phyloP scores from a whole-genome alignment of 2,797 vertebrate species.

The Sitta carolinensis region DNA sequence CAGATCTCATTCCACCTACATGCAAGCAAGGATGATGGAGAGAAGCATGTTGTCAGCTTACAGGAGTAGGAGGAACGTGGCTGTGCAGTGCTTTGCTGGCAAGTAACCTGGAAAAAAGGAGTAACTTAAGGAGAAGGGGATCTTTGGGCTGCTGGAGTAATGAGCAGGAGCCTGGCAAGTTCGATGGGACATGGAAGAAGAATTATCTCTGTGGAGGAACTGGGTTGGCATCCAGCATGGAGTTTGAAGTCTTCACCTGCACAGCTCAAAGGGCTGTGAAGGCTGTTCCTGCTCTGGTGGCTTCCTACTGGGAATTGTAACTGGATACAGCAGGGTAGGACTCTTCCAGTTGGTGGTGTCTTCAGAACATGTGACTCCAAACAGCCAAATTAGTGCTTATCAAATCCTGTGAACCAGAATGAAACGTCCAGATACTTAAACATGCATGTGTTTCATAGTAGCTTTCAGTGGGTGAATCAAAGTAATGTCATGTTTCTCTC shows the following conservation, averaged over 20 bases:
- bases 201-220: neutral
- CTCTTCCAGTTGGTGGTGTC: neutral
- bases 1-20: constrained; percentile 41
- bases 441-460: neutral
- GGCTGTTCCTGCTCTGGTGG: neutral
- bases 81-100: constrained; percentile 23
- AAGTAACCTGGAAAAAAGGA: constrained; percentile 3
- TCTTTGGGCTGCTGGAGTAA: neutral
- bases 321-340: neutral
- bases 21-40: neutral
- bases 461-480: neutral
- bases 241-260: neutral
- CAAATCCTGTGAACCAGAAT: neutral
- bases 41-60: constrained; percentile 33
- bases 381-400: neutral
- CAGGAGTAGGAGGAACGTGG: constrained; percentile 27
- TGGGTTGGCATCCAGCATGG: neutral
- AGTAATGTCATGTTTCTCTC: neutral
- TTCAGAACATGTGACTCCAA: neutral
- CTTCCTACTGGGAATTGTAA: neutral
- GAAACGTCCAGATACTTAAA: neutral
- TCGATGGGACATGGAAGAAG: neutral
- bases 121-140: neutral
- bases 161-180: neutral
- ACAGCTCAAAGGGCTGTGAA: neutral